Percentiles rank a stretch among this genome's conserved stretches.
Conservation (phyloP, 1,140 invertebrate species). For the Scaptomyza hsui region DNA sequence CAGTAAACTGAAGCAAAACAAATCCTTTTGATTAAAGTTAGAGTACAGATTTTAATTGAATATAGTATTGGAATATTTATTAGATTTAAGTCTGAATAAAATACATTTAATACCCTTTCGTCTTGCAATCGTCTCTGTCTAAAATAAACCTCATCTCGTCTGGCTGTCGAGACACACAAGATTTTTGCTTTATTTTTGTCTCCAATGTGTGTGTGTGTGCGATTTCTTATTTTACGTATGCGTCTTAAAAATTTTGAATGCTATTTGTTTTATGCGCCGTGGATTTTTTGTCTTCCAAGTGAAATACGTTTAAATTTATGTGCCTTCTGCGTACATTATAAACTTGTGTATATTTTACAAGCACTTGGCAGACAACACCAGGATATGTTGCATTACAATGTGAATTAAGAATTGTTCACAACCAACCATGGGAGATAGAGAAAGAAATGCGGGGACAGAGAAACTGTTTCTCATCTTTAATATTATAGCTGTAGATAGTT, state of each 20-base stretch:
- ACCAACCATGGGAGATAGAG: not conserved
- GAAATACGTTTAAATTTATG: constrained; percentile 82
- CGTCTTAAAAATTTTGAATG: constrained; percentile 73
- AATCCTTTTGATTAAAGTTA: constrained; percentile 28
- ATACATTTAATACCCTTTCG: not conserved
- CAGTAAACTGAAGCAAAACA: constrained; percentile 10
- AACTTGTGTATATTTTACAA: constrained; percentile 71
- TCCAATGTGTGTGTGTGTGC: constrained; percentile 47
- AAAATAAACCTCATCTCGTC: constrained; percentile 59
- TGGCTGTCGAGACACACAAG: constrained; percentile 44
- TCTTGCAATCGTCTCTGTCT: constrained; percentile 35
- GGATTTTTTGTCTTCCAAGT: constrained; percentile 79
- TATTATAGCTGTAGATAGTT: too few relatives aligned
- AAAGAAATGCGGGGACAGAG: not conserved
- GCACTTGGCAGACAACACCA: constrained; percentile 71
- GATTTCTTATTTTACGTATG: constrained; percentile 44
- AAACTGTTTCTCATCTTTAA: not conserved
- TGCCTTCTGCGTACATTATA: constrained; percentile 65
- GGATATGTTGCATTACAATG: constrained; percentile 46
- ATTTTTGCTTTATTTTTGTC: constrained; percentile 66
- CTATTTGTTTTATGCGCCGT: constrained; percentile 76
- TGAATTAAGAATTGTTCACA: constrained; percentile 25
- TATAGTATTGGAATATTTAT: too few relatives aligned
- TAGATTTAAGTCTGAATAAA: not conserved
- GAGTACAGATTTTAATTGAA: not conserved